phyloP scores from a whole-genome alignment of 2,888 invertebrate genomes.

The Rugalucina vietnamica region DNA sequence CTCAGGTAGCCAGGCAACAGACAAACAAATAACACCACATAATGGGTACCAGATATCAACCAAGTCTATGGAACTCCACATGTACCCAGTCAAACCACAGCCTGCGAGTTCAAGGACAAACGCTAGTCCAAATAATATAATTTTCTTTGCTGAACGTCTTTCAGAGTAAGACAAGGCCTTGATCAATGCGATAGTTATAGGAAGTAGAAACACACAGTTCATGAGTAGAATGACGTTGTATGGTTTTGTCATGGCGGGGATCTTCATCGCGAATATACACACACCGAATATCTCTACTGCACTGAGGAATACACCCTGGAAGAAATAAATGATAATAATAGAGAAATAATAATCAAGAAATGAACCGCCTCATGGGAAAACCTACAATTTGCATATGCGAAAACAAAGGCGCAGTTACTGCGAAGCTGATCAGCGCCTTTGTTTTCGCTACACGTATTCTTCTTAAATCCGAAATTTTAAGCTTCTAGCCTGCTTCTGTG shows the following conservation, averaged over 20 bases:
- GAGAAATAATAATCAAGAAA: too few species aligned
- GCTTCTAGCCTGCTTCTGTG: too few species aligned
- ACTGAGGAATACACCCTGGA: conserved; percentile 69
- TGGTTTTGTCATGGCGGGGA: conserved; percentile 55
- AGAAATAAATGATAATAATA: too few species aligned
- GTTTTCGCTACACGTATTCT: too few species aligned
- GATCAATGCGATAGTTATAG: conserved; percentile 35
- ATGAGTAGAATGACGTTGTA: conserved; percentile 62
- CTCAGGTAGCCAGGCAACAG: conserved; percentile 69
- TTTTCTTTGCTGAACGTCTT: background rate
- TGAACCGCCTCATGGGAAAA: too few species aligned
- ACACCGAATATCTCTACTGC: conserved; percentile 72
- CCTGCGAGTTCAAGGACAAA: conserved; percentile 54
- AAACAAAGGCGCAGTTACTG: too few species aligned
- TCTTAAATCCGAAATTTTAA: too few species aligned
- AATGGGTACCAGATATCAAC: conserved; percentile 59
- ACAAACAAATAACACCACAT: conserved; percentile 64
- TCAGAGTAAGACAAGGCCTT: background rate
- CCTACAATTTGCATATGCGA: too few species aligned
- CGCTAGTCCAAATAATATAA: conserved; percentile 41
- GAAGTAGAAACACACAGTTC: conserved; percentile 67
- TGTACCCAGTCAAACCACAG: conserved; percentile 25
- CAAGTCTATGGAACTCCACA: background rate
- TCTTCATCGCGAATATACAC: conserved; percentile 69
- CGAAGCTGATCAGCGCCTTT: too few species aligned